Evolutionary conservation across 1,140 invertebrate species (phyloP).

Genomic region (Anoplolepis gracilipes): DNA sequence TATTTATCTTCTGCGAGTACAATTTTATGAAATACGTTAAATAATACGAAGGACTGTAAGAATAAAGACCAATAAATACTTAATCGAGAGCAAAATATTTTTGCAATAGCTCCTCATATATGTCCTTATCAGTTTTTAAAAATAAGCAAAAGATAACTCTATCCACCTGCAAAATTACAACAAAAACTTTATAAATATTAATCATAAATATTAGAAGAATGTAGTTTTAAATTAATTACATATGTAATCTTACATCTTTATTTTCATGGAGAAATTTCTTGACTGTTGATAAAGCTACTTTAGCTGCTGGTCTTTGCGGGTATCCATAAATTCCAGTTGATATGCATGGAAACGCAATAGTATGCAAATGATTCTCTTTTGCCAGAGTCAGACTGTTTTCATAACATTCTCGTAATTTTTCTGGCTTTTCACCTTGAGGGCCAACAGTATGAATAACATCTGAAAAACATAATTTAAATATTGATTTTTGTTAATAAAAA

Average conservation of each 20-base stretch:
- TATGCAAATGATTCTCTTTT: conserved; percentile 88
- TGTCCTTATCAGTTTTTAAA: conserved; percentile 89
- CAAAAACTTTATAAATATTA: conserved; percentile 43
- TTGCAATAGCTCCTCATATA: conserved; percentile 91
- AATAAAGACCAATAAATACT: neutral
- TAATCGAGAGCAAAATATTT: conserved; percentile 89
- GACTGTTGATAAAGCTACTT: conserved; percentile 90
- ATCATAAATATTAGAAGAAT: neutral
- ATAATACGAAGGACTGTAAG: neutral
- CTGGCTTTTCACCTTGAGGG: conserved; percentile 90
- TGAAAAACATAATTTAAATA: conserved; percentile 81
- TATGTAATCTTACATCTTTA: conserved; percentile 83
- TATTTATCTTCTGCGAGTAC: conserved; percentile 53
- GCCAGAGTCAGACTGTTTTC: conserved; percentile 88
- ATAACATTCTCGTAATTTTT: conserved; percentile 90
- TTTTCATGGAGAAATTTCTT: conserved; percentile 90
- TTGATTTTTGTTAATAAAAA: neutral
- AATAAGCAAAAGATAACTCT: conserved; percentile 94
- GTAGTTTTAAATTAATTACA: neutral
- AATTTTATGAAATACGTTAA: conserved; percentile 7
- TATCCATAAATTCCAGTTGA: conserved; percentile 95
- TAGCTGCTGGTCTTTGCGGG: conserved; percentile 91
- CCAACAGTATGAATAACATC: conserved; percentile 95
- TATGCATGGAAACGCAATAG: conserved; percentile 94
- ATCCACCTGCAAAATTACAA: conserved; percentile 87